These are phyloP conservation scores for Dryas iulia DNA, from an alignment of 1,140 invertebrate species.

Conservation along the genomic window DNA sequence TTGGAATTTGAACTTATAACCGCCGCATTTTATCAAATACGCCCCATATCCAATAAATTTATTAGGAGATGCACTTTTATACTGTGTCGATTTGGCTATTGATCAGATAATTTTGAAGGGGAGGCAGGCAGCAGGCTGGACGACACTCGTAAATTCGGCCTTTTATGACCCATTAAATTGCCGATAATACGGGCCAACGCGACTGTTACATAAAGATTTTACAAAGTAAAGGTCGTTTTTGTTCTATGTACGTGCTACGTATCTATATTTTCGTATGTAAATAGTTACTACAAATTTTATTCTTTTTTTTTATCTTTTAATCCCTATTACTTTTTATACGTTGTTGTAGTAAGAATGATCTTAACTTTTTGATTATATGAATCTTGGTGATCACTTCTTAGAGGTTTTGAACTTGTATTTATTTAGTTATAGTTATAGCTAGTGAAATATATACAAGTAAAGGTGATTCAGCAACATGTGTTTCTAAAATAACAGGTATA, in stretches of 20 bases:
- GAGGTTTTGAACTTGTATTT: no score
- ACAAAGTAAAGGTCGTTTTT: slow-evolving; percentile 27
- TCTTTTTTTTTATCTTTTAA: no score
- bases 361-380: no score
- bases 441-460: no score
- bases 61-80: slow-evolving; percentile 6
- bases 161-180: slow-evolving; percentile 70
- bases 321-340: no score
- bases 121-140: slow-evolving; percentile 31
- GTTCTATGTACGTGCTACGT: slow-evolving; percentile 17
- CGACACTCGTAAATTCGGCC: slow-evolving; percentile 62
- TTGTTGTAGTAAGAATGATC: no score
- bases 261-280: neutral
- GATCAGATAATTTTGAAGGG: slow-evolving; percentile 56
- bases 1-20: no score
- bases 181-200: slow-evolving; percentile 52
- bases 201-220: slow-evolving; percentile 45
- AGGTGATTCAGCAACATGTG: no score
- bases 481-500: no score
- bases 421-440: no score
- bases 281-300: neutral
- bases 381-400: no score
- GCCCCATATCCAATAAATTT: neutral
- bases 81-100: slow-evolving; percentile 35
- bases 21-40: no score